Conservation (phyloP, 35 echinoderm and acorn worm species). For the Ophioderma brevispina region DNA sequence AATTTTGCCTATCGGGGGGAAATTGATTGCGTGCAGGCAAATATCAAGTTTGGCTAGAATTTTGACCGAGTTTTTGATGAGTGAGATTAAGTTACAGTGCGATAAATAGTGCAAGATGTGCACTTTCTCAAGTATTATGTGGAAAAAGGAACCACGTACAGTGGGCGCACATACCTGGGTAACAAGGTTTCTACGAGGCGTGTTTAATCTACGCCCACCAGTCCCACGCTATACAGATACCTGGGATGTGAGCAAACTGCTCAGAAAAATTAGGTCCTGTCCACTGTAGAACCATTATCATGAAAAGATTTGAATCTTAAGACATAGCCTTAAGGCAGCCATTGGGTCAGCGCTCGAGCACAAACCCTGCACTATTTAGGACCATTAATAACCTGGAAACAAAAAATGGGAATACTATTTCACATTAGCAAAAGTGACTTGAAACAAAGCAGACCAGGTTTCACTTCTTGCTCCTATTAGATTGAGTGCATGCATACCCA, state of each 20-base stretch:
- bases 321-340: too few species aligned
- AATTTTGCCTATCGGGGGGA: background rate
- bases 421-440: too few species aligned
- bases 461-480: background rate
- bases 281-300: too few species aligned
- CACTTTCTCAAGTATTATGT: conserved; percentile 5
- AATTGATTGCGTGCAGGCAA: background rate
- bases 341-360: too few species aligned
- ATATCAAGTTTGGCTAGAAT: conserved; percentile 25
- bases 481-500: conserved; percentile 31
- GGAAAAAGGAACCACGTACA: background rate
- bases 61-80: too few species aligned
- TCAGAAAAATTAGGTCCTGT: too few species aligned
- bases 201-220: conserved; percentile 50
- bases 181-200: conserved; percentile 31
- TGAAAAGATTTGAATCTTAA: too few species aligned
- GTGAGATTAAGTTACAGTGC: conserved; percentile 36
- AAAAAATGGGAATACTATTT: too few species aligned
- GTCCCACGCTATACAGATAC: conserved; percentile 27
- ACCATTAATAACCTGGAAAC: too few species aligned
- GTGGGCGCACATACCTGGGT: conserved; percentile 20
- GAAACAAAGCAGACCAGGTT: conserved; percentile 52
- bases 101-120: conserved; percentile 32
- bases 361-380: too few species aligned
- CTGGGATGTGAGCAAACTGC: conserved; percentile 32